Conservation (phyloP, 2,797 vertebrate species). For the Myiothlypis chrysogaster region DNA sequence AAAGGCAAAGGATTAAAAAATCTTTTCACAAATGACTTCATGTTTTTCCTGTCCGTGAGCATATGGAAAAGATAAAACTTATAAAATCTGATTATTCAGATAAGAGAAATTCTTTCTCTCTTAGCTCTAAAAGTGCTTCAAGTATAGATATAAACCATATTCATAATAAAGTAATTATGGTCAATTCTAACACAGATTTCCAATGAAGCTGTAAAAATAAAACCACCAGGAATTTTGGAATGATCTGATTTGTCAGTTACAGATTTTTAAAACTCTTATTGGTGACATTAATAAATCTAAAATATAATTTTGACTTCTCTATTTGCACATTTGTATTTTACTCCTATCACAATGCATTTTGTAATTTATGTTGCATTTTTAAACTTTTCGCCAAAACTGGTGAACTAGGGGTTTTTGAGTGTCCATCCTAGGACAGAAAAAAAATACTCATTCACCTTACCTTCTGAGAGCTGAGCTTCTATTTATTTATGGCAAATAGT, state of each 20-base stretch:
- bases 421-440: not conserved
- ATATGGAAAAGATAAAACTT: conserved; percentile 13
- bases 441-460: not conserved
- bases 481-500: not conserved
- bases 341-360: not conserved
- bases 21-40: not conserved
- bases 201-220: not conserved
- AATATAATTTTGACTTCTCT: not conserved
- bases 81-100: not conserved
- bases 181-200: not conserved
- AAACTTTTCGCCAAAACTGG: not conserved
- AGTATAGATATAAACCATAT: not conserved
- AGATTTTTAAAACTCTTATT: not conserved
- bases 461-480: not conserved
- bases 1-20: conserved; percentile 12
- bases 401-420: not conserved
- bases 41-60: not conserved
- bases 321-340: not conserved
- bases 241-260: not conserved
- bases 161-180: not conserved
- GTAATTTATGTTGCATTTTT: not conserved
- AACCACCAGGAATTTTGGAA: not conserved
- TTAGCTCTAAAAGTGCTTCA: not conserved
- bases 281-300: not conserved
- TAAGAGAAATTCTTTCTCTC: not conserved